These are phyloP conservation scores for Capricornis sumatraensis DNA, from an alignment of 2,113 vertebrate species.

Conservation along the genomic window DNA sequence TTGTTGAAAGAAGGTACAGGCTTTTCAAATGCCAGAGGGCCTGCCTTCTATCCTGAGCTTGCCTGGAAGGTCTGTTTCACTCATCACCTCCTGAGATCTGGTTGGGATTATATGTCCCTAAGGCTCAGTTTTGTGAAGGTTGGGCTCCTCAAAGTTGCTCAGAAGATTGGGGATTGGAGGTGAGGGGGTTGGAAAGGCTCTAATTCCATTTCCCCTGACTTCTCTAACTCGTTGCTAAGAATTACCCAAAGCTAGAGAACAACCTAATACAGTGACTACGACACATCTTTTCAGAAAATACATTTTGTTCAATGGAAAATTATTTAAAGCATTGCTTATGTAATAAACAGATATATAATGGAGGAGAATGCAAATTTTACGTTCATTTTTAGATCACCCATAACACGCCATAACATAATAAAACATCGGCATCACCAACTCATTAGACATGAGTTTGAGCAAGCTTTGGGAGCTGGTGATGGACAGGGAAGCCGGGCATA, in stretches of 20 bases:
- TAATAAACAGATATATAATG: not conserved
- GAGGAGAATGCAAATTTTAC: not conserved
- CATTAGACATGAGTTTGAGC: not conserved
- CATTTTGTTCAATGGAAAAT: conserved; percentile 1
- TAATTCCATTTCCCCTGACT: not conserved
- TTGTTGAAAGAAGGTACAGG: not conserved
- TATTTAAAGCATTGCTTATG: conserved; percentile 29
- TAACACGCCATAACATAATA: not conserved
- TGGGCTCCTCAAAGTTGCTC: not conserved
- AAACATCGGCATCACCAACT: not conserved
- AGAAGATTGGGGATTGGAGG: not conserved
- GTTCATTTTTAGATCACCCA: conserved; percentile 25
- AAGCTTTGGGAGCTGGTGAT: not conserved
- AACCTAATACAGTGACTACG: not conserved
- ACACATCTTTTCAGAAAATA: conserved; percentile 1
- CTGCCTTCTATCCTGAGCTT: not conserved
- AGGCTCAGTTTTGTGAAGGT: not conserved
- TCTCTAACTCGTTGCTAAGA: conserved; percentile 13
- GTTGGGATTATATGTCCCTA: not conserved
- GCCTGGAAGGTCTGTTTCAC: not conserved
- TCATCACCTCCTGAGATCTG: not conserved
- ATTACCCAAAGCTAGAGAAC: conserved; percentile 1
- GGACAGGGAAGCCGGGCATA: not conserved
- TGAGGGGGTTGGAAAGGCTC: not conserved
- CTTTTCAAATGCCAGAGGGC: not conserved